These are phyloP conservation scores for Tapirus indicus DNA, from an alignment of 2,797 vertebrate genomes.

Conservation along the genomic window DNA sequence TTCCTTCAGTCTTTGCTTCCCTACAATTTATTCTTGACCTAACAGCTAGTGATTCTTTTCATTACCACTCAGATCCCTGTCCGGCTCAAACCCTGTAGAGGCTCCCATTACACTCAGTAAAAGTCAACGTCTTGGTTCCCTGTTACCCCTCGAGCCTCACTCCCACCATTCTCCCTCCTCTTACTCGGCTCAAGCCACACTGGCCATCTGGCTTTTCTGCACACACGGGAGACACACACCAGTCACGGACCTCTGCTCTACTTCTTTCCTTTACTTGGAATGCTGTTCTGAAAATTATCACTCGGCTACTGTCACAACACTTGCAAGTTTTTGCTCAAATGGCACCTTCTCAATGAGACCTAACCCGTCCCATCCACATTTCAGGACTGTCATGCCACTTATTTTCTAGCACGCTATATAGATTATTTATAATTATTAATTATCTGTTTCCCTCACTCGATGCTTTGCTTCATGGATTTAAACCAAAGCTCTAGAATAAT, in stretches of 20 bases:
- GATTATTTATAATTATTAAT: not conserved
- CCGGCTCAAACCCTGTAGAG: not conserved
- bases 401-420: not conserved
- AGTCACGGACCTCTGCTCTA: not conserved
- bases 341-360: not conserved
- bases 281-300: not conserved
- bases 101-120: not conserved
- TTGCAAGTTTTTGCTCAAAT: not conserved
- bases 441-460: not conserved
- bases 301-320: too few relatives aligned
- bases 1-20: not conserved
- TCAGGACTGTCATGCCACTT: not conserved
- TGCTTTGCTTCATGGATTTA: not conserved
- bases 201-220: not conserved
- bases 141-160: not conserved
- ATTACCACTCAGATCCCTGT: not conserved
- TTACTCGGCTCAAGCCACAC: not conserved
- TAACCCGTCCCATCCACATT: not conserved
- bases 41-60: not conserved
- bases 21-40: not conserved
- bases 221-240: not conserved
- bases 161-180: not conserved
- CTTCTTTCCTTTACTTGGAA: not conserved
- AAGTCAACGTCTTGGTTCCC: not conserved
- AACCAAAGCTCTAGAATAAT: not conserved